Conservation (phyloP, 2,888 invertebrate genomes). For the Antitype chi region DNA sequence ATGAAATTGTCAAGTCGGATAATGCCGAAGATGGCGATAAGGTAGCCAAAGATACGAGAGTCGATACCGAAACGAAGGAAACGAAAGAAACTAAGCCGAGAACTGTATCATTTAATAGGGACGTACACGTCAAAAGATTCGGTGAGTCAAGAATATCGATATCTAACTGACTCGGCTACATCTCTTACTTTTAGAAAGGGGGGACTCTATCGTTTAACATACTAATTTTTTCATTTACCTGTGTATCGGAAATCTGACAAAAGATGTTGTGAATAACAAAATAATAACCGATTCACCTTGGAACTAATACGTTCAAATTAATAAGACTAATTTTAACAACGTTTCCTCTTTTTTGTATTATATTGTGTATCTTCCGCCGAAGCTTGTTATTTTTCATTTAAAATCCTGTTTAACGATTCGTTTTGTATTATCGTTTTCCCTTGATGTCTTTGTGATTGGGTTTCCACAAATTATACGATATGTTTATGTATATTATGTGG, state of each 20-base stretch:
- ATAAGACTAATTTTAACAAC: slow-evolving; percentile 66
- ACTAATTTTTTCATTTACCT: slow-evolving; percentile 58
- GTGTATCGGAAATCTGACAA: slow-evolving; percentile 40
- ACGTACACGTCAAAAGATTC: slow-evolving; percentile 97
- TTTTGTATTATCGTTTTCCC: slow-evolving; percentile 26
- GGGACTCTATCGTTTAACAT: slow-evolving; percentile 53
- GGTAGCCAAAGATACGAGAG: slow-evolving; percentile 78
- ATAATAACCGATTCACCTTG: slow-evolving; percentile 64
- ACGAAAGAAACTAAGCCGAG: slow-evolving; percentile 88
- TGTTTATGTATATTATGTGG: slow-evolving; percentile 3
- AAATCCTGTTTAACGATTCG: slow-evolving; percentile 35
- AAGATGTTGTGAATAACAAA: slow-evolving; percentile 64
- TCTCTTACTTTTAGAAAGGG: slow-evolving; percentile 38
- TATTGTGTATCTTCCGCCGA: slow-evolving; percentile 47
- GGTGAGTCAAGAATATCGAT: slow-evolving; percentile 90
- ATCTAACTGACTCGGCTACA: slow-evolving; percentile 52
- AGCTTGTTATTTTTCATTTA: slow-evolving; percentile 53
- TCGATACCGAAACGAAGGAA: slow-evolving; percentile 84
- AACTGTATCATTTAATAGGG: slow-evolving; percentile 97
- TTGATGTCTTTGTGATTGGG: slow-evolving; percentile 18
- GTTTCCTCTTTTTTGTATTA: slow-evolving; percentile 59
- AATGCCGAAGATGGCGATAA: slow-evolving; percentile 85
- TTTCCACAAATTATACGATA: not conserved
- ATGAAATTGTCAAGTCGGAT: slow-evolving; percentile 85
- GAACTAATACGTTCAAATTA: slow-evolving; percentile 63